Base-by-base conservation (phyloP, 1,140 invertebrate genomes). In the Drosophila teissieri region DNA sequence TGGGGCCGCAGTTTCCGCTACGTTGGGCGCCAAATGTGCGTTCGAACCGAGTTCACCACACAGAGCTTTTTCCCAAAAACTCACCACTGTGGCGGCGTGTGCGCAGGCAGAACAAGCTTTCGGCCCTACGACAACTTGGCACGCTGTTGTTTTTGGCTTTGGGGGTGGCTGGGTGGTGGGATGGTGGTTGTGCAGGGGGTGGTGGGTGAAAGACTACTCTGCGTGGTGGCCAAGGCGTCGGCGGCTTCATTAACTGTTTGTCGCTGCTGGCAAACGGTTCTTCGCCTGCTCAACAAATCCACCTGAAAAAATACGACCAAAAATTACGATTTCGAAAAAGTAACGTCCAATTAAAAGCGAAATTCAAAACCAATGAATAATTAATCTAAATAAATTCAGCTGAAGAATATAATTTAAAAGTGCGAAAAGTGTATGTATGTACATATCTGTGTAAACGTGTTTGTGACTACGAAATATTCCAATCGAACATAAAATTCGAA, bases 201-300 rank as follows among this genome's bases (percentile, higher is more conserved):
- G 36, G 27, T 11, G 61, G 45, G 17, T 3, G 14, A 27, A 55
- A 54, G 37, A 34, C 64, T 37, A 39, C 64, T 70, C 51, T 48
- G 67, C 64, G 48, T 79, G 63, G 45, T 79, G 45, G 75, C 61
- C 73, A 73, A 73, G 51, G 31, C 24, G 62, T 62, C 70, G 64
- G 60, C 54, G 70, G 67, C 65, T 88, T 89, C 83, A 88, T 88
- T 89, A 67, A 67, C 83, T 73, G 74, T 81, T 86, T 72, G 83
- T 65, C 84, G 72, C 76, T 88, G 84, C 60, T 83, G 75, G 65
- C 51, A 73, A 73, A 69, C 80, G 83, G 84, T 89, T 89, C 45
- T 67, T 70, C n/a, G 51, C 31, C 44, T 64, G 40, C 58, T 67
- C 44, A 14, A 37, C 34, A 10, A 53, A 22, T 4, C 6, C 17